phyloP scores from a whole-genome alignment of 2,113 vertebrate genomes.

The Hippolais icterina region DNA sequence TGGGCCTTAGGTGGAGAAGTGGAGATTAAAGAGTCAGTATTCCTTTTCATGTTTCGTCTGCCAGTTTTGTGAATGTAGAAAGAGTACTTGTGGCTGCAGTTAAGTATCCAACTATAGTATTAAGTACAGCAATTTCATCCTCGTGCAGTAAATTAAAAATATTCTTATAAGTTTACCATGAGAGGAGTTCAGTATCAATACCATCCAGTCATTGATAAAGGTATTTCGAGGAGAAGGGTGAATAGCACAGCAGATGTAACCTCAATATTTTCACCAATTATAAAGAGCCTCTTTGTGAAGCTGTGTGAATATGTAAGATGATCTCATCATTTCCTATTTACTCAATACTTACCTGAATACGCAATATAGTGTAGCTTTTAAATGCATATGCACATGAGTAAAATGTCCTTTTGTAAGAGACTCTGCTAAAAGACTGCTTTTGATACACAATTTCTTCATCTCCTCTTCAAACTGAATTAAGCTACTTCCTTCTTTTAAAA shows the following conservation, averaged over 20 bases:
- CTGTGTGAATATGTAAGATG: slow-evolving; percentile 73
- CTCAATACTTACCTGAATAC: slow-evolving; percentile 79
- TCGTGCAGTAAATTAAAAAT: slow-evolving; percentile 55
- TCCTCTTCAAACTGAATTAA: slow-evolving; percentile 74
- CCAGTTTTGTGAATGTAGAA: slow-evolving; percentile 84
- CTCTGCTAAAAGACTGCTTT: slow-evolving; percentile 73
- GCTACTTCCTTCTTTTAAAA: slow-evolving; percentile 73
- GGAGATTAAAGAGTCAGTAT: slow-evolving; percentile 91
- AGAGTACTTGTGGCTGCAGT: slow-evolving; percentile 73
- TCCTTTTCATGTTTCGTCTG: slow-evolving; percentile 91
- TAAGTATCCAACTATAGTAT: slow-evolving; percentile 65
- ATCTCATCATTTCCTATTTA: slow-evolving; percentile 81
- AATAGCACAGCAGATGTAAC: slow-evolving; percentile 63
- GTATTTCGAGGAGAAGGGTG: slow-evolving; percentile 55
- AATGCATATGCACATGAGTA: slow-evolving; percentile 70
- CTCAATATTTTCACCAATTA: slow-evolving; percentile 54
- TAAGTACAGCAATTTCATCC: slow-evolving; percentile 56
- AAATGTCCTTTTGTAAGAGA: slow-evolving; percentile 75
- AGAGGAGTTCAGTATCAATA: slow-evolving; percentile 19
- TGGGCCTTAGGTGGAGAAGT: slow-evolving; percentile 86
- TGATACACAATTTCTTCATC: slow-evolving; percentile 69
- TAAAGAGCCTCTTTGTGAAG: slow-evolving; percentile 76
- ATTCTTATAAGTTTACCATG: slow-evolving; percentile 18
- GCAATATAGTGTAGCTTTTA: slow-evolving; percentile 72
- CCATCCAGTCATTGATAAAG: slow-evolving; percentile 59